Conservation (phyloP, 2,797 vertebrate genomes). For the Sus cebifrons region DNA sequence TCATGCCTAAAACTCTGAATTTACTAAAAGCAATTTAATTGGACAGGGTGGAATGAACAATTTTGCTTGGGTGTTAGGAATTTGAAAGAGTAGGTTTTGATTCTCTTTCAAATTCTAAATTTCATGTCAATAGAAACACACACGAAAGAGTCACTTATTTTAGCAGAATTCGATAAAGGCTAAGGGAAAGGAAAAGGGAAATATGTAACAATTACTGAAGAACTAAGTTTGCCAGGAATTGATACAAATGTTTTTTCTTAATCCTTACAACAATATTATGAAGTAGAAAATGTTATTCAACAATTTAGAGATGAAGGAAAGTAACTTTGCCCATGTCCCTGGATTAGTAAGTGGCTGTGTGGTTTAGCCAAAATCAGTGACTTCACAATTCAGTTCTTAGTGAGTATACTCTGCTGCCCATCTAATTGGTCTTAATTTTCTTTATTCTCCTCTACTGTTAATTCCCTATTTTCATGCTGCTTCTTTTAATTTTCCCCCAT, state of each 20-base stretch:
- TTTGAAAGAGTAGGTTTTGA: background rate
- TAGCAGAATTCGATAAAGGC: background rate
- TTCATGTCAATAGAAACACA: slow-evolving; percentile 28
- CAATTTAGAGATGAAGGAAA: background rate
- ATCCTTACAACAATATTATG: background rate
- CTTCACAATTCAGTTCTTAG: background rate
- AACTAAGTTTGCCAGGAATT: background rate
- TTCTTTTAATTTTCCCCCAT: background rate
- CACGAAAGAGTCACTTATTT: slow-evolving; percentile 5
- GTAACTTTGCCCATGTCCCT: background rate
- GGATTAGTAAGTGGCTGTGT: background rate
- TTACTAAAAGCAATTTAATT: background rate
- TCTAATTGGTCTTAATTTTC: background rate
- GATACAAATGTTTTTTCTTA: background rate
- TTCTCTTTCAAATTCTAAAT: slow-evolving; percentile 2
- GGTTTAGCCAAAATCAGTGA: background rate
- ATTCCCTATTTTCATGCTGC: background rate
- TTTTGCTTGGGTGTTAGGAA: background rate
- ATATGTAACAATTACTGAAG: background rate
- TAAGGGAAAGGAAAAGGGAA: background rate
- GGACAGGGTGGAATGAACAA: slow-evolving; percentile 2
- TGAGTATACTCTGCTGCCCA: background rate
- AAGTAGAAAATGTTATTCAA: background rate
- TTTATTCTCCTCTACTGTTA: background rate
- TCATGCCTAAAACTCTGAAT: slow-evolving; percentile 25